Percentiles rank a stretch among this genome's conserved stretches.
Evolutionary conservation across 2,888 invertebrate genomes (phyloP).

Genomic region (Pandemis corylana): DNA sequence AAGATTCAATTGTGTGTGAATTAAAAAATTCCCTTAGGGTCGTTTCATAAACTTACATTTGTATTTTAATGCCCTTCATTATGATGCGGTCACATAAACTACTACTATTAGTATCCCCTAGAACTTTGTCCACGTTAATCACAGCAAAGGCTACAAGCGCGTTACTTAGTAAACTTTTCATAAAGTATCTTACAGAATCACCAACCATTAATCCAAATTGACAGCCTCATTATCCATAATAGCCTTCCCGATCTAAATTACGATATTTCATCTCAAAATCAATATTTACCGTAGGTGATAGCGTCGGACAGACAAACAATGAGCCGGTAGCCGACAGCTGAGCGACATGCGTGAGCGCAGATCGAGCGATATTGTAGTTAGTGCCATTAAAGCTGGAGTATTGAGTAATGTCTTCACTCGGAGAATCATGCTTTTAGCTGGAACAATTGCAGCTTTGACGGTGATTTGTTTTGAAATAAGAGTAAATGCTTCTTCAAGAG

Average conservation of each 20-base stretch:
- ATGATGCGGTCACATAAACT: too few species aligned
- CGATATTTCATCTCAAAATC: conserved; percentile 40
- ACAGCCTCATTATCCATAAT: conserved; percentile 37
- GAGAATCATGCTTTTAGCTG: conserved; percentile 28
- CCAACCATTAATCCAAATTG: conserved; percentile 32
- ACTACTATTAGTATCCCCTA: too few species aligned
- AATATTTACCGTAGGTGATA: conserved; percentile 38
- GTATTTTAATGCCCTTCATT: too few species aligned
- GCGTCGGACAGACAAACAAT: conserved; percentile 40
- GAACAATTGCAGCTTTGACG: conserved; percentile 19
- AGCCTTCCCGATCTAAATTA: conserved; percentile 35
- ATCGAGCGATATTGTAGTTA: conserved; percentile 33
- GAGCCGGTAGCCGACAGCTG: conserved; percentile 41
- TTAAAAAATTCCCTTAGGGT: too few species aligned
- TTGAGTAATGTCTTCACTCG: conserved; percentile 40
- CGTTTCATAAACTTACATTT: too few species aligned
- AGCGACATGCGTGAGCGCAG: conserved; percentile 30
- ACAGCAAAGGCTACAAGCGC: not conserved
- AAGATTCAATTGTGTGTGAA: too few species aligned
- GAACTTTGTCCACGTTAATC: too few species aligned
- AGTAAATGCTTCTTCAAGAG: too few species aligned
- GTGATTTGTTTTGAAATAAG: not conserved
- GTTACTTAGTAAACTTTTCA: not conserved
- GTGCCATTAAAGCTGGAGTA: conserved; percentile 16
- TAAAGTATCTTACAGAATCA: not conserved